A percentile compares a stretch with the other conserved stretches of the same genome.
Conservation (phyloP, 2,113 vertebrate genomes). For the Myrmecophaga tridactyla region DNA sequence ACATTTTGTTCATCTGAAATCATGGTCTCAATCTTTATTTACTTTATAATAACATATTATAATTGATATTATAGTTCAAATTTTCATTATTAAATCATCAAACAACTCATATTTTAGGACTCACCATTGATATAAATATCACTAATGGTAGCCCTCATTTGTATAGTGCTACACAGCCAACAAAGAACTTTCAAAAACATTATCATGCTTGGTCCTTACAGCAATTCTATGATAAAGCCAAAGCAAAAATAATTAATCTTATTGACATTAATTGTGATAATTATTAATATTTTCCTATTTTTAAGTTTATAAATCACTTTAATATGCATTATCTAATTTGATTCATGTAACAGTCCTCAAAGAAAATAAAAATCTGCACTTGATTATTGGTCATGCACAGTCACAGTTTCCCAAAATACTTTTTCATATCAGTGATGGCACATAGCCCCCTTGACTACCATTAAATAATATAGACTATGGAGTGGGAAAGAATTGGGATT, state of each 20-base stretch:
- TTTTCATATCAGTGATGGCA: not conserved
- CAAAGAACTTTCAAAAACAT: not conserved
- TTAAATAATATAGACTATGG: not conserved
- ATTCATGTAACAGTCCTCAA: slow-evolving; percentile 34
- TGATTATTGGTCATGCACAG: not conserved
- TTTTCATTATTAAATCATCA: slow-evolving; percentile 56
- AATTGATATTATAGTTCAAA: slow-evolving; percentile 53
- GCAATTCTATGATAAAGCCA: not conserved
- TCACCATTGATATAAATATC: slow-evolving; percentile 65
- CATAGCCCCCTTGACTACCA: not conserved
- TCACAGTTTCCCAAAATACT: not conserved
- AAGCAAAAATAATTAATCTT: slow-evolving; percentile 32
- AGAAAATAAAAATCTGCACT: not conserved
- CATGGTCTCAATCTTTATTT: slow-evolving; percentile 51
- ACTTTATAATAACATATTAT: slow-evolving; percentile 38
- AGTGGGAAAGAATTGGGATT: not conserved
- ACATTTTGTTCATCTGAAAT: slow-evolving; percentile 54
- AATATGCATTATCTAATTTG: not conserved
- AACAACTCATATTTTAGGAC: slow-evolving; percentile 44
- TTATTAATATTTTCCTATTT: slow-evolving; percentile 16
- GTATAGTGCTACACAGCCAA: slow-evolving; percentile 16
- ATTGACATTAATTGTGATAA: slow-evolving; percentile 10
- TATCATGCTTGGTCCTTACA: slow-evolving; percentile 19
- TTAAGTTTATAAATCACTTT: slow-evolving; percentile 14
- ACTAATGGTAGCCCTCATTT: slow-evolving; percentile 47